Percentiles rank a stretch among this genome's conserved stretches.
phyloP scores from a whole-genome alignment of 2,113 vertebrate species.

The Gambusia affinis region DNA sequence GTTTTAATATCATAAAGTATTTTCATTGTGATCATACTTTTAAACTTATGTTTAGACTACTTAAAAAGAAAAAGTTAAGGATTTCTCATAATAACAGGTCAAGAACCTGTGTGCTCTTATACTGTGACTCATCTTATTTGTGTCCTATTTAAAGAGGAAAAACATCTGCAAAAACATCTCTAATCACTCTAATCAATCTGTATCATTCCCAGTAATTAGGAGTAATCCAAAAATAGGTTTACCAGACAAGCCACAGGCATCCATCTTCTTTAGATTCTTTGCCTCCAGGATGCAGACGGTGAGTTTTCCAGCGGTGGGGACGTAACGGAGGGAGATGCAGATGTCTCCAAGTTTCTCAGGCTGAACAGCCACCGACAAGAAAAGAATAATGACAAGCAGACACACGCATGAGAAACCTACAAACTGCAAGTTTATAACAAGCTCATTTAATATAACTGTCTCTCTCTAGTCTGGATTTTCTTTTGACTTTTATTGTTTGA shows the following conservation, averaged over 20 bases:
- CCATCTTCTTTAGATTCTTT: conserved; percentile 99
- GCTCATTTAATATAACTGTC: not conserved
- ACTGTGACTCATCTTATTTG: too few relatives aligned
- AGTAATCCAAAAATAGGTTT: not conserved
- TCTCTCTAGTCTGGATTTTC: not conserved
- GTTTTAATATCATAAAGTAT: not conserved
- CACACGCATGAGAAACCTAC: conserved; percentile 5
- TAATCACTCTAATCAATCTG: not conserved
- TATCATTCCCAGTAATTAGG: not conserved
- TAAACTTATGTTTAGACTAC: not conserved
- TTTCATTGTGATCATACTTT: not conserved
- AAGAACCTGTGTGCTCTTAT: not conserved
- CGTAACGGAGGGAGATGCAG: conserved; percentile 96
- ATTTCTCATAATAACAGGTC: not conserved
- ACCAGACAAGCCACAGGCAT: conserved; percentile 97
- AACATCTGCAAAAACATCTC: not conserved
- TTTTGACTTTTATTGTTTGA: not conserved
- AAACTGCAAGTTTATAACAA: not conserved
- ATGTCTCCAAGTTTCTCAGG: conserved; percentile 98
- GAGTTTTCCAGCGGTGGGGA: conserved; percentile 96
- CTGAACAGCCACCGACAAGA: conserved; percentile 68
- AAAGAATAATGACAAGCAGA: conserved; percentile 37
- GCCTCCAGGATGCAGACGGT: conserved; percentile 98
- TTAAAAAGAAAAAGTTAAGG: not conserved
- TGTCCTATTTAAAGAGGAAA: too few relatives aligned